A percentile compares a stretch with the other conserved stretches of the same genome.
These are phyloP conservation scores for Halcyon leucocephala DNA, from an alignment of 2,797 vertebrate species.

Conservation along the genomic window DNA sequence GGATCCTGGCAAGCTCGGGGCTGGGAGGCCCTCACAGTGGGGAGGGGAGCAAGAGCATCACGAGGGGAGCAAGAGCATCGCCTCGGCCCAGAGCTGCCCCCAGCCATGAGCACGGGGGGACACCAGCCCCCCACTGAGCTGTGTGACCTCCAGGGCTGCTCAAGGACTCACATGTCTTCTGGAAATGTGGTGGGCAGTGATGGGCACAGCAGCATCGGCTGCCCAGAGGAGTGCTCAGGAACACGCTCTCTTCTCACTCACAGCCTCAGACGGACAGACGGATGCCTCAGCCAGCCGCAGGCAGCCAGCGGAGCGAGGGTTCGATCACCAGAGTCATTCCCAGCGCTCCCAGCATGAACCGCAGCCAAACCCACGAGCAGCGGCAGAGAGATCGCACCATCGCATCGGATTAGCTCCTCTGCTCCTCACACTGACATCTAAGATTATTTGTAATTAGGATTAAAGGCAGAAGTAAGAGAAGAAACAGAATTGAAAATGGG, in stretches of 20 bases:
- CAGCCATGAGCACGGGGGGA: rapidly evolving
- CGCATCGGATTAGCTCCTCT: not conserved
- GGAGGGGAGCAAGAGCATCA: rapidly evolving
- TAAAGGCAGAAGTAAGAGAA: not conserved
- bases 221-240: rapidly evolving
- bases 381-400: rapidly evolving
- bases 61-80: rapidly evolving
- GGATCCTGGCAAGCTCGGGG: not conserved
- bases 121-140: rapidly evolving
- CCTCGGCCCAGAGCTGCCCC: not conserved
- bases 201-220: not conserved
- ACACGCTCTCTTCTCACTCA: rapidly evolving
- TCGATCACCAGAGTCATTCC: not conserved
- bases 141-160: not conserved
- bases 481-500: not conserved
- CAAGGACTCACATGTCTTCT: not conserved
- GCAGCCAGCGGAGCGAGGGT: not conserved
- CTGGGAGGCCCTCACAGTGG: not conserved
- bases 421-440: not conserved
- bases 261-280: rapidly evolving
- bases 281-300: rapidly evolving
- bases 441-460: not conserved
- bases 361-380: not conserved
- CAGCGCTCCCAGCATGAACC: rapidly evolving
- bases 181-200: rapidly evolving